Conservation (phyloP, 2,888 invertebrate species). For the Drosophila siamana region DNA sequence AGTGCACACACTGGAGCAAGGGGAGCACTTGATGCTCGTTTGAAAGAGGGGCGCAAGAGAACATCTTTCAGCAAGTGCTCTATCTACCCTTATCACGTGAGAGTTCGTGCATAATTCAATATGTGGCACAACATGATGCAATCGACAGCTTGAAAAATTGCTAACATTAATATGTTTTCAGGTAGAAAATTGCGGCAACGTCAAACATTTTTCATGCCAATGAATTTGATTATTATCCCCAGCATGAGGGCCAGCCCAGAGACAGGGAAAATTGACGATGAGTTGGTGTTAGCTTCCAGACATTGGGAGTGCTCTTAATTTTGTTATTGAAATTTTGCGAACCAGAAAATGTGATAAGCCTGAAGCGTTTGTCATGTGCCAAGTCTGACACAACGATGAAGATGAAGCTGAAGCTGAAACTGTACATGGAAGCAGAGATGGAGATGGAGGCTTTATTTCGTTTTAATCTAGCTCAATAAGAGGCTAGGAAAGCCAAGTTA, state of each 20-base stretch:
- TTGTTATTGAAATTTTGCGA: conserved; percentile 53
- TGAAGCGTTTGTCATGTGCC: conserved; percentile 26
- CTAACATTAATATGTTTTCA: conserved; percentile 57
- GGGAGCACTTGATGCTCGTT: conserved; percentile 3
- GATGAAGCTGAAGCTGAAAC: not conserved
- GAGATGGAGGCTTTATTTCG: conserved; percentile 11
- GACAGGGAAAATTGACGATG: not conserved
- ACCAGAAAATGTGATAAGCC: conserved; percentile 59
- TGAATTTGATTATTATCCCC: conserved; percentile 67
- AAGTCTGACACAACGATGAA: not conserved
- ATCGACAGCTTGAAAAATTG: conserved; percentile 73
- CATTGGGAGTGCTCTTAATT: conserved; percentile 27
- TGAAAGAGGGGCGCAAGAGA: conserved; percentile 1
- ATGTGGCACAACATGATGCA: conserved; percentile 55
- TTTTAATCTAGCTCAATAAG: conserved; percentile 8
- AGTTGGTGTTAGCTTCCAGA: not conserved
- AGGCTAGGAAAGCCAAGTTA: conserved; percentile 9
- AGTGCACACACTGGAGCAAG: conserved; percentile 17
- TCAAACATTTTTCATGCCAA: conserved; percentile 65
- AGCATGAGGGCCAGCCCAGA: not conserved
- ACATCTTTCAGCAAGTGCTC: not conserved
- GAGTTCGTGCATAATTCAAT: conserved; percentile 70
- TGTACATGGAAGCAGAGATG: not conserved
- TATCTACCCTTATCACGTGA: conserved; percentile 34
- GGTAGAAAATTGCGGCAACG: conserved; percentile 50